phyloP scores from a whole-genome alignment of 1,140 invertebrate genomes.

The Drosophila punjabiensis region DNA sequence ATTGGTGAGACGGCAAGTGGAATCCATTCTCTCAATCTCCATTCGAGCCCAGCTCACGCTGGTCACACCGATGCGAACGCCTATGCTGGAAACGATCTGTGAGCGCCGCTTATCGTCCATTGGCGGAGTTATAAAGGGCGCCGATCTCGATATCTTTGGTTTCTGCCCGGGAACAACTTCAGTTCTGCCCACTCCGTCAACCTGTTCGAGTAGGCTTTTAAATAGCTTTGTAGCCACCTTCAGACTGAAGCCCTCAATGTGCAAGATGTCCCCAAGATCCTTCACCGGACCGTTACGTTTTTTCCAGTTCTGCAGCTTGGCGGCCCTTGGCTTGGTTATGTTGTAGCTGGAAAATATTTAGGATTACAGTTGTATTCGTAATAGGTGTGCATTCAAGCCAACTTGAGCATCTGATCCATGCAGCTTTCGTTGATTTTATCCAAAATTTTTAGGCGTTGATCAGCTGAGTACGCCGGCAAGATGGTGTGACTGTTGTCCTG shows the following conservation, averaged over 20 bases:
- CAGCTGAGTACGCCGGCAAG: constrained; percentile 47
- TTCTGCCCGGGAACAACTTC: not conserved
- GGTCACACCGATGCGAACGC: constrained; percentile 72
- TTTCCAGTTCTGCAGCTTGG: constrained; percentile 68
- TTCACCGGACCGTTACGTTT: constrained; percentile 60
- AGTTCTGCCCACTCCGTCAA: not conserved
- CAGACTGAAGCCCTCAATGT: constrained; percentile 75
- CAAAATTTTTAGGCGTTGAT: constrained; percentile 54
- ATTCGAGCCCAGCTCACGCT: constrained; percentile 78
- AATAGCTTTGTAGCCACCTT: constrained; percentile 73
- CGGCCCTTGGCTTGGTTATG: constrained; percentile 68
- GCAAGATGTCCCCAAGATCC: constrained; percentile 61
- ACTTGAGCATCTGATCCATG: constrained; percentile 56
- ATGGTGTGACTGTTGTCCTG: not conserved
- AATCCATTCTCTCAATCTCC: constrained; percentile 31
- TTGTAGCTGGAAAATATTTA: constrained; percentile 60
- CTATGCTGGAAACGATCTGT: constrained; percentile 57
- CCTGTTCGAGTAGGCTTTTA: constrained; percentile 57
- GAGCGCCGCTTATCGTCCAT: constrained; percentile 54
- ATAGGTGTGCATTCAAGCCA: not conserved
- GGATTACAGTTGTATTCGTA: not conserved
- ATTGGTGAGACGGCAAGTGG: constrained; percentile 55
- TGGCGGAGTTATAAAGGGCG: constrained; percentile 66
- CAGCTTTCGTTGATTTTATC: constrained; percentile 47
- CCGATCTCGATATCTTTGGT: constrained; percentile 33